A percentile compares a stretch with the other conserved stretches of the same genome.
Evolutionary conservation across 2,888 invertebrate genomes (phyloP).

Genomic region (Folsomia manolachei): DNA sequence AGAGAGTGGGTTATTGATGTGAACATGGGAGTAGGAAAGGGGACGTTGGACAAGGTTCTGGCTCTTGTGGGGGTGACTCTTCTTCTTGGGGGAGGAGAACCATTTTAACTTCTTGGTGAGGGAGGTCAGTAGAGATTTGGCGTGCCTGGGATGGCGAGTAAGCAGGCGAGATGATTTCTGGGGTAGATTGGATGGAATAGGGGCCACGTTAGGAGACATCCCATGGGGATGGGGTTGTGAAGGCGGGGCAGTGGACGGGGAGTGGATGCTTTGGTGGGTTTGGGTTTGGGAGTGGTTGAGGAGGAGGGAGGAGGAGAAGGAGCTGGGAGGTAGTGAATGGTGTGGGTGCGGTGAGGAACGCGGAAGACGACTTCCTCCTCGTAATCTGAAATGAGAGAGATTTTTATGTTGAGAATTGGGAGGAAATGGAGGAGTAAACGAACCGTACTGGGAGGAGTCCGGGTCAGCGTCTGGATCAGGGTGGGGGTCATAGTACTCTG

Average conservation of each 20-base stretch:
- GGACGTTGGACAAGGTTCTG: neutral
- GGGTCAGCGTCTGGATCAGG: too few species aligned
- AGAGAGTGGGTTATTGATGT: neutral
- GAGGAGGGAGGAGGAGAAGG: neutral
- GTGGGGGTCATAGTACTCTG: too few species aligned
- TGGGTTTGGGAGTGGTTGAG: neutral
- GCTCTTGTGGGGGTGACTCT: neutral
- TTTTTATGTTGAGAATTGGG: too few species aligned
- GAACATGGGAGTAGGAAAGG: too few species aligned
- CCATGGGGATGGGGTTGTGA: constrained; percentile 46
- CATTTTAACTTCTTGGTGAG: too few species aligned
- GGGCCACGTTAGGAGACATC: constrained; percentile 46
- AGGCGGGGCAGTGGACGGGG: constrained; percentile 4
- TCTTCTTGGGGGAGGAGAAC: too few species aligned
- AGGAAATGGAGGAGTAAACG: too few species aligned
- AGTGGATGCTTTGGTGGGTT: neutral
- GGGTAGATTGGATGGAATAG: constrained; percentile 46
- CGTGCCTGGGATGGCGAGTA: constrained; percentile 47
- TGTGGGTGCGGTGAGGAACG: neutral
- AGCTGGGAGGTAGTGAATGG: neutral
- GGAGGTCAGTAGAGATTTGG: too few species aligned
- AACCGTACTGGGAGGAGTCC: too few species aligned
- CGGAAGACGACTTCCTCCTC: too few species aligned
- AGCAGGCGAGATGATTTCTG: constrained; percentile 45
- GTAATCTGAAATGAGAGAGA: too few species aligned